Evolutionary conservation across 2,888 invertebrate genomes (phyloP).

Genomic region (Cheilosia pagana): DNA sequence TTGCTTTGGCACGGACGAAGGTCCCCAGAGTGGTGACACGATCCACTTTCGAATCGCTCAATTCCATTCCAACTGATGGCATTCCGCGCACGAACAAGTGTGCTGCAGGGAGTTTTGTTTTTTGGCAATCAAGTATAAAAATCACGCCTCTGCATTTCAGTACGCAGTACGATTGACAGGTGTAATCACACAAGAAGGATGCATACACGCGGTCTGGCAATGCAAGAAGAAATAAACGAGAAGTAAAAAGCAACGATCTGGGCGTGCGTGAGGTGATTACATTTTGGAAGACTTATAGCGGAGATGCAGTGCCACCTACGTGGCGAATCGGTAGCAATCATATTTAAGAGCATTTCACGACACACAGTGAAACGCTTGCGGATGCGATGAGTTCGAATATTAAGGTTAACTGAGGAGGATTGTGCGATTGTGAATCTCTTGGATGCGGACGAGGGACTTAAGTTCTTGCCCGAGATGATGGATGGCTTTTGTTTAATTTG

Average conservation of each 20-base stretch:
- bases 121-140: constrained; percentile 49
- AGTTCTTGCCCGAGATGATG: background rate
- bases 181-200: constrained; percentile 67
- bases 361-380: constrained; percentile 28
- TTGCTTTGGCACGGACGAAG: constrained; percentile 25
- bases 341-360: constrained; percentile 51
- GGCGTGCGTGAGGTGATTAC: constrained; percentile 71
- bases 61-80: constrained; percentile 42
- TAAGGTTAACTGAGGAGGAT: constrained; percentile 34
- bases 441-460: background rate
- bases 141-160: constrained; percentile 67
- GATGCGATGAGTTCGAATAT: constrained; percentile 69
- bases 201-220: constrained; percentile 28
- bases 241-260: constrained; percentile 33
- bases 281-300: constrained; percentile 66
- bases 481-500: background rate
- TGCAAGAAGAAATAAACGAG: background rate
- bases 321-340: constrained; percentile 73
- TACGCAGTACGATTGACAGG: constrained; percentile 73
- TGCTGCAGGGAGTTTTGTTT: background rate
- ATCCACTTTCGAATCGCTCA: constrained; percentile 74
- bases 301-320: constrained; percentile 70
- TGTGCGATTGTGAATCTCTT: constrained; percentile 27
- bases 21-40: constrained; percentile 69
- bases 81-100: constrained; percentile 37